Conservation (phyloP, 23 tunicate genomes). For the Trididemnum clinides region DNA sequence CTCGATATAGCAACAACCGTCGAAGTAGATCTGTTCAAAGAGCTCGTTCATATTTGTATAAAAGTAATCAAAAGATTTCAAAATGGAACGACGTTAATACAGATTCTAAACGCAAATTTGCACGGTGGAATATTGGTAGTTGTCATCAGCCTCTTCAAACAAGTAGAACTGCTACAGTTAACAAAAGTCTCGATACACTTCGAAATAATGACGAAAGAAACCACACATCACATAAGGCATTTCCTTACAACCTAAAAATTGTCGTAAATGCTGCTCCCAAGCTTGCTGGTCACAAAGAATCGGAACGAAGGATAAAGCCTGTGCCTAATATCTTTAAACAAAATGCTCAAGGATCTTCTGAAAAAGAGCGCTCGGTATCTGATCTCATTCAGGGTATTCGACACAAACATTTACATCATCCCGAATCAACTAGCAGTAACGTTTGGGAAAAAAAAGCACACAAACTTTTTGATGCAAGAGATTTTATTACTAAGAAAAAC, state of each 20-base stretch:
- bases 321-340: no score
- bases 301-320: not conserved
- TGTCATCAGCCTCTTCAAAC: no score
- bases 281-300: constrained; percentile 21
- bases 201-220: no score
- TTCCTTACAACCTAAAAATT: no score
- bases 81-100: no score
- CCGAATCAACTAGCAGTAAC: not conserved
- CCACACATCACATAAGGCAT: no score
- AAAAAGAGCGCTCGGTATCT: not conserved
- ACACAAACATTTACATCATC: not conserved
- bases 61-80: no score
- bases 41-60: not conserved
- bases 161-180: no score
- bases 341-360: not conserved
- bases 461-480: not conserved
- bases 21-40: constrained; percentile 7
- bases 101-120: no score
- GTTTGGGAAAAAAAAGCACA: no score
- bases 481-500: not conserved
- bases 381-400: not conserved
- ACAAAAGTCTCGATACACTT: no score
- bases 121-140: no score
- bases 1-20: not conserved
- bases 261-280: not conserved